Evolutionary conservation across 23 tunicate species (phyloP), one percentile per base, ranked within the genome.

Genomic region (Phallusia fumigata): DNA sequence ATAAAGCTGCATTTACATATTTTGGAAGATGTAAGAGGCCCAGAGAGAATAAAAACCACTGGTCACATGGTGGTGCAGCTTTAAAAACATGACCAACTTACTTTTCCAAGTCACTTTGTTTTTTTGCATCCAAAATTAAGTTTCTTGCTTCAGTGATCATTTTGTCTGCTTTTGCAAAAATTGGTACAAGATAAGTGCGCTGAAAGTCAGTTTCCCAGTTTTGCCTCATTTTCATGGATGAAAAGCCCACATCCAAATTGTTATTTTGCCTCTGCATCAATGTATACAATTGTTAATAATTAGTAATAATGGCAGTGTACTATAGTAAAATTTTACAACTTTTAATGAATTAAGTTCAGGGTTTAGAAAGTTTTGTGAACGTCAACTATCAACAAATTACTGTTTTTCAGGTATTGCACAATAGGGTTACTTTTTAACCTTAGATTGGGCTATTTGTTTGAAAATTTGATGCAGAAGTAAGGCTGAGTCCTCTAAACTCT

Each of bases 171-270:
- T 84, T 36, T 36, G 64, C 80, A 76, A 89, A 89, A 10, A 78
- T 53, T 40, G 86, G 82, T 19, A 64, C 19, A 8, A 89, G 69
- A 80, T 77, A 84, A 5, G 33, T 32, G 31, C 78, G 40, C 18
- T 76, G 81, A 51, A 89, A 89, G 15, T 35, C 73, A 26, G 50
- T 76, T 80, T 89, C 94, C 94, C 94, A 89, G 18, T 40, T 31
- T 80, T 76, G 52, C n/a, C 94, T 75, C 74, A 28, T 69, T 30
- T 80, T 40, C 74, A 84, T 76, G 6, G 87, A 52, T 13, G 31
- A 18, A 15, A 74, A 74, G 44, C 30, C n/a, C 15, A 21, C 76
- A 72, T 72, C 32, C 19, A 51, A 15, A 51, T 18, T 51, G 18
- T 51, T 15, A 13, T 51, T 18, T n/a, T n/a, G n/a, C n/a, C 15